Percentiles rank a stretch among this genome's conserved stretches.
Conservation (phyloP, 2,888 invertebrate species). For the Tiphia femorata region DNA sequence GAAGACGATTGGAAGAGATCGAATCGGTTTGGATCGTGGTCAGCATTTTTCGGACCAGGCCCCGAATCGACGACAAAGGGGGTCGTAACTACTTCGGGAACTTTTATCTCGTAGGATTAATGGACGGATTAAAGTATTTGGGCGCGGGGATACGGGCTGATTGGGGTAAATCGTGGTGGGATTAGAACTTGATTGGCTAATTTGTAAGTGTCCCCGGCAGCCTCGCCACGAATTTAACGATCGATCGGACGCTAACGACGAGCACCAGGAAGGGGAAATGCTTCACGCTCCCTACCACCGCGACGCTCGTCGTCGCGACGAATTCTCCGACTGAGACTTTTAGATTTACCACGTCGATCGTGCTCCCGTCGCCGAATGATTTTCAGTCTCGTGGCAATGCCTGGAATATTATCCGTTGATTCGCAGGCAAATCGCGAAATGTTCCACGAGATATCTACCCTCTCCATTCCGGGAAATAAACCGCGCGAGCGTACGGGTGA, state of each 20-base stretch:
- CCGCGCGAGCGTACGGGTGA: no score
- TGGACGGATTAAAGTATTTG: conserved; percentile 69
- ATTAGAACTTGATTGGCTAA: conserved; percentile 69
- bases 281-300: neutral
- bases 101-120: conserved; percentile 69
- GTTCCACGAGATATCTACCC: no score
- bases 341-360: no score
- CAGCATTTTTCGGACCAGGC: neutral
- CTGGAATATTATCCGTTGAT: no score
- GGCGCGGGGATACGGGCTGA: conserved; percentile 63
- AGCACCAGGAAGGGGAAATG: neutral
- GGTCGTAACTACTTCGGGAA: conserved; percentile 63
- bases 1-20: no score
- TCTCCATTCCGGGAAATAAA: no score
- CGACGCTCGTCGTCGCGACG: no score
- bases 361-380: no score
- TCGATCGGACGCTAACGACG: conserved; percentile 50
- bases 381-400: no score
- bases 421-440: no score
- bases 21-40: neutral
- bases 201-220: conserved; percentile 68
- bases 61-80: conserved; percentile 62
- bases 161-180: conserved; percentile 64
- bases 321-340: no score
- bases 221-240: conserved; percentile 60